Evolutionary conservation across 2,888 invertebrate genomes (phyloP).

Genomic region (Orchestes rusci): DNA sequence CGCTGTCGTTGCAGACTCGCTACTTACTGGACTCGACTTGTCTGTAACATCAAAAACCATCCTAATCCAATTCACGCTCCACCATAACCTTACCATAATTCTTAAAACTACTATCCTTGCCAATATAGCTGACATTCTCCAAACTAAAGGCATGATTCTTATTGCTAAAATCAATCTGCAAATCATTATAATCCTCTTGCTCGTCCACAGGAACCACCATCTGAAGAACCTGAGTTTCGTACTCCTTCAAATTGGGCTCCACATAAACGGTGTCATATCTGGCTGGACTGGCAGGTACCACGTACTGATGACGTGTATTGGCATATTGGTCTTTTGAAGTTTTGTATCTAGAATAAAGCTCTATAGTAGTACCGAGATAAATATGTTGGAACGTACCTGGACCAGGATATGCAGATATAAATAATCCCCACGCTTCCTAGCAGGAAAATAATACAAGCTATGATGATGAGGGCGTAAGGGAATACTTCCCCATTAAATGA

Average conservation of each 20-base stretch:
- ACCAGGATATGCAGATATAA: conserved; percentile 91
- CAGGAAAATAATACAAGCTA: conserved; percentile 83
- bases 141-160: conserved; percentile 82
- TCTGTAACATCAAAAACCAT: conserved; percentile 49
- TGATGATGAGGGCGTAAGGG: conserved; percentile 81
- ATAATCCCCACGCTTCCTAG: conserved; percentile 83
- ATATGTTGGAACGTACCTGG: conserved; percentile 54
- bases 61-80: neutral
- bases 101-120: conserved; percentile 62
- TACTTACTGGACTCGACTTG: conserved; percentile 73
- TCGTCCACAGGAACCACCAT: conserved; percentile 88
- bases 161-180: conserved; percentile 80
- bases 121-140: conserved; percentile 83
- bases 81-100: conserved; percentile 45
- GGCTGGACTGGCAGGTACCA: conserved; percentile 51
- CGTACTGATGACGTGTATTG: conserved; percentile 41
- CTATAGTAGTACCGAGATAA: too few species aligned
- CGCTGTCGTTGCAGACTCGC: conserved; percentile 76
- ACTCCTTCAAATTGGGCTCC: conserved; percentile 82
- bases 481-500: conserved; percentile 57
- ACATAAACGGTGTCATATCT: conserved; percentile 65
- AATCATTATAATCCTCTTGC: conserved; percentile 66
- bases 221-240: conserved; percentile 89
- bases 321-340: conserved; percentile 68
- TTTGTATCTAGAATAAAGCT: too few species aligned